Conservation (phyloP, 2,797 vertebrate species). For the Pseudomugil gertrudae region DNA sequence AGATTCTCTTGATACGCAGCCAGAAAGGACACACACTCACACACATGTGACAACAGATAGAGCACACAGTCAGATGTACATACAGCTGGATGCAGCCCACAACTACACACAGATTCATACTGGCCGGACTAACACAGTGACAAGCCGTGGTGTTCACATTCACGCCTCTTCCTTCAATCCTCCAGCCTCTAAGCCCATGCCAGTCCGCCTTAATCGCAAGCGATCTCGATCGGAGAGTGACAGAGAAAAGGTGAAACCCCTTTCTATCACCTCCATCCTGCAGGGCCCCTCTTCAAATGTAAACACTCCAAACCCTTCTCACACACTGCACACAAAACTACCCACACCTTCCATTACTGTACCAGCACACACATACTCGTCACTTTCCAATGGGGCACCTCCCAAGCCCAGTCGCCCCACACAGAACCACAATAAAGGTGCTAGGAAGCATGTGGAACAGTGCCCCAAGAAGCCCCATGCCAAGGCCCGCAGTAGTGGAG, state of each 20-base stretch:
- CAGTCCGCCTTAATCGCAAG: slow-evolving; percentile 90
- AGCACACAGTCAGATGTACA: slow-evolving; percentile 82
- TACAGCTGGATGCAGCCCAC: slow-evolving; percentile 83
- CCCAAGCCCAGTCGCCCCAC: slow-evolving; percentile 91
- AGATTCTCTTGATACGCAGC: slow-evolving; percentile 83
- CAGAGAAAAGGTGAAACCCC: slow-evolving; percentile 95
- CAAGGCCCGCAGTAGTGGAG: slow-evolving; percentile 85
- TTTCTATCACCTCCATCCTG: slow-evolving; percentile 95
- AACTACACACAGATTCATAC: slow-evolving; percentile 78
- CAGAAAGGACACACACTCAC: slow-evolving; percentile 80
- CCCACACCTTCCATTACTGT: slow-evolving; percentile 70
- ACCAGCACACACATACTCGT: slow-evolving; percentile 83
- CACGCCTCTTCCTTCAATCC: slow-evolving; percentile 81
- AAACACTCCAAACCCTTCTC: slow-evolving; percentile 84
- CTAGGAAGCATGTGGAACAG: slow-evolving; percentile 91
- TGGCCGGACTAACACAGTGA: slow-evolving; percentile 81
- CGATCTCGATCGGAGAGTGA: slow-evolving; percentile 96
- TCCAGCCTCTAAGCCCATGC: slow-evolving; percentile 84
- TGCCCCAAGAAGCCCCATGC: slow-evolving; percentile 93
- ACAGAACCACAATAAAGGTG: slow-evolving; percentile 89
- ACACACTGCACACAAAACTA: slow-evolving; percentile 82
- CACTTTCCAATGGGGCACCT: slow-evolving; percentile 87
- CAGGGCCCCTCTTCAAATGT: slow-evolving; percentile 83
- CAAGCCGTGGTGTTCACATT: slow-evolving; percentile 80
- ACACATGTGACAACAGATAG: slow-evolving; percentile 77